Evolutionary conservation across 2,113 vertebrate genomes (phyloP).

Genomic region (Tympanuchus pallidicinctus): DNA sequence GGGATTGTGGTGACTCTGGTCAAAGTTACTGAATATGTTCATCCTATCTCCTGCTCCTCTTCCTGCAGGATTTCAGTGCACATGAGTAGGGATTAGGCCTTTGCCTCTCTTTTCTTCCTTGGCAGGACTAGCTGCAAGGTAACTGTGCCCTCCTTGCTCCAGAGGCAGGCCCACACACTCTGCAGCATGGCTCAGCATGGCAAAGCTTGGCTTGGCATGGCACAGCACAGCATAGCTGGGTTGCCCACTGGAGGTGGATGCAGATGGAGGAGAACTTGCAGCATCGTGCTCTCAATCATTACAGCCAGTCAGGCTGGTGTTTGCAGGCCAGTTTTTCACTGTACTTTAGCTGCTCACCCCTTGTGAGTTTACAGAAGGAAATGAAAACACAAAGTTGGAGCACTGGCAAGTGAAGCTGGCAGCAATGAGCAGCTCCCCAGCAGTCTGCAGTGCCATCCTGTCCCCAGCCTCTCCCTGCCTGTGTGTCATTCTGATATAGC

Average conservation of each 20-base stretch:
- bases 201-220: background rate
- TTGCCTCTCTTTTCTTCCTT: background rate
- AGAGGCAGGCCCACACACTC: background rate
- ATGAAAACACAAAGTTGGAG: background rate
- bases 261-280: background rate
- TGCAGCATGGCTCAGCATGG: background rate
- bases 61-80: background rate
- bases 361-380: conserved; percentile 4
- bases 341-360: background rate
- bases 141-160: background rate
- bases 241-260: background rate
- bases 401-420: background rate
- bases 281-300: background rate
- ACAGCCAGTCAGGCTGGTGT: background rate
- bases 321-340: background rate
- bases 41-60: background rate
- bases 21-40: background rate
- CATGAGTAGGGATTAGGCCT: background rate
- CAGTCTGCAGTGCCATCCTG: background rate
- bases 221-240: background rate
- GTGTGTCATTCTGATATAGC: background rate
- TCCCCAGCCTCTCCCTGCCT: rapidly evolving
- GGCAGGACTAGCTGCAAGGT: background rate
- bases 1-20: background rate
- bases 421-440: background rate